Base-by-base conservation (phyloP, 2,888 invertebrate genomes). In the Lapara coniferarum region DNA sequence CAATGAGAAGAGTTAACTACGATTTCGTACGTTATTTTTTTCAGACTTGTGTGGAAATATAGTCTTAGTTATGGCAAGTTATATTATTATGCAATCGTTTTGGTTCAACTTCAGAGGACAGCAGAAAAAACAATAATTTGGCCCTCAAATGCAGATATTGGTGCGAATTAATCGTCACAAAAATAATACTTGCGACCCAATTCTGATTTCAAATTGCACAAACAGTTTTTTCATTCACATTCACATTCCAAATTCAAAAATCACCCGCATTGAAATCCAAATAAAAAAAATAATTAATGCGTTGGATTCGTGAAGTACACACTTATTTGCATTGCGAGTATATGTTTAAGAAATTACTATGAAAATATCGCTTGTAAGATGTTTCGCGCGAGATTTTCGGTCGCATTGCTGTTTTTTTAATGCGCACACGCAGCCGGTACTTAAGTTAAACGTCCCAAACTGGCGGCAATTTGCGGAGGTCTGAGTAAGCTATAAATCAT, bases 401-500 rank as follows among this genome's bases (percentile, higher is more conserved):
- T 81, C 83, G 84, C 84, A 81, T 78, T 71, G 66, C 69, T 71
- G 76, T 74, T 77, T 82, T 80, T 82, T 81, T 84, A 83, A 85
- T 86, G 85, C 86, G 85, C 88, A 81, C 82, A 85, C 88, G 89
- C 88, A 89, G 87, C 78, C 85, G 76, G 84, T 89, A 89, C 86
- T 93, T 93, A 92, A 89, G 87, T 92, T 93, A 93, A 93, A 91
- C 92, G 92, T 88, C 86, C 87, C 85, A 91, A 92, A 91, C 90
- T 86, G 89, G 81, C 84, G 79, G 89, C 90, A 92, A 93, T 93
- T 92, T 92, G 87, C 89, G 78, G 79, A 76, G 82, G 78, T 78
- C 84, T 91, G 93, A 93, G 88, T 93, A 89, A 93, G 93, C 93
- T 90, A 93, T 93, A 93, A 93, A 93, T 93, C 93, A 87, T 85